phyloP scores from a whole-genome alignment of 1,140 invertebrate species.

The Plodia interpunctella region DNA sequence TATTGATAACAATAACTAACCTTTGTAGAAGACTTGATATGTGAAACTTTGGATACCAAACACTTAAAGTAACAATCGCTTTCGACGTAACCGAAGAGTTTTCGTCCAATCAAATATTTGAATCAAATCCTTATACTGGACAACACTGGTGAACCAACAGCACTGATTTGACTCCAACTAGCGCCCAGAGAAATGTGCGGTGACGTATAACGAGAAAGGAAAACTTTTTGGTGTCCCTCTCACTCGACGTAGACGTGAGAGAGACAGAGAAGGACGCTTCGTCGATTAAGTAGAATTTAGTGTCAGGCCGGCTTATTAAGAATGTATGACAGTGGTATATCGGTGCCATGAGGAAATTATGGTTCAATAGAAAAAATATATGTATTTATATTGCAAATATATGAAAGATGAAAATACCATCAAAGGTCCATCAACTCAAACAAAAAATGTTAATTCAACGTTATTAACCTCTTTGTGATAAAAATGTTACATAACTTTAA shows the following conservation, averaged over 20 bases:
- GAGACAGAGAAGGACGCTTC: slow-evolving; percentile 50
- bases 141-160: slow-evolving; percentile 49
- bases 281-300: slow-evolving; percentile 62
- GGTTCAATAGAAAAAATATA: neutral
- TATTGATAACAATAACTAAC: neutral
- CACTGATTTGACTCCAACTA: slow-evolving; percentile 57
- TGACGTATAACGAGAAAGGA: slow-evolving; percentile 66
- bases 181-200: slow-evolving; percentile 61
- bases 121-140: slow-evolving; percentile 49
- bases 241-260: slow-evolving; percentile 30
- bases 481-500: too few species aligned
- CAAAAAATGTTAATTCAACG: too few species aligned
- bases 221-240: slow-evolving; percentile 52
- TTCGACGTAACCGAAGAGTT: slow-evolving; percentile 21
- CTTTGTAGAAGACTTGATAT: neutral
- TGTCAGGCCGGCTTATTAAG: slow-evolving; percentile 37
- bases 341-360: slow-evolving; percentile 1
- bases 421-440: too few species aligned
- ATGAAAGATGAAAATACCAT: neutral
- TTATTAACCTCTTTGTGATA: too few species aligned
- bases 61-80: neutral
- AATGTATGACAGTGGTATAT: slow-evolving; percentile 10
- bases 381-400: neutral
- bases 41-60: neutral
- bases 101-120: slow-evolving; percentile 47